Conservation (phyloP, 2,797 vertebrate genomes). For the Sebastes umbrosus region DNA sequence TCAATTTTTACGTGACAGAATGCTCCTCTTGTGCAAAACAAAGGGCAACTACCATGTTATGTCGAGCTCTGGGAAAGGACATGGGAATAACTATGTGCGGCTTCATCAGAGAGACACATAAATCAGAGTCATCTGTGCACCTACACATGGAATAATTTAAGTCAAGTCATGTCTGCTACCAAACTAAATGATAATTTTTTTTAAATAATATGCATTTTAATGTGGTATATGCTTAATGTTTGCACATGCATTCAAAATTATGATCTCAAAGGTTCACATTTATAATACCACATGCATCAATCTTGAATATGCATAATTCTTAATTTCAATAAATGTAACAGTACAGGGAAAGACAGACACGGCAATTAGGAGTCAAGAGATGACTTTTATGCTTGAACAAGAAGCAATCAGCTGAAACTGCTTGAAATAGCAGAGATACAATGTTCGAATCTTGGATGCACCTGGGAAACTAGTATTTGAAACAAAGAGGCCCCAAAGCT, state of each 20-base stretch:
- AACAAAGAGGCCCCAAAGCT: conserved; percentile 59
- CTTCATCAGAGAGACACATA: conserved; percentile 25
- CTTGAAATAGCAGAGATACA: conserved; percentile 66
- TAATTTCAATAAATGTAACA: conserved; percentile 47
- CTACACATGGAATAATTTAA: not conserved
- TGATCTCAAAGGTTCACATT: conserved; percentile 1
- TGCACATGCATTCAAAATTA: not conserved
- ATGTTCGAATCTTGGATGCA: conserved; percentile 64
- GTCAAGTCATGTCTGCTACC: not conserved
- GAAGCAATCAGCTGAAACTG: conserved; percentile 71
- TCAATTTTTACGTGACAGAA: conserved; percentile 59
- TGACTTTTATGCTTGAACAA: conserved; percentile 70
- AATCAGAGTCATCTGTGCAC: conserved; percentile 17
- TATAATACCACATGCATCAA: not conserved
- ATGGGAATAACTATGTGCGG: not conserved
- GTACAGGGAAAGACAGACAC: conserved; percentile 41
- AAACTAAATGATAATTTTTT: not conserved
- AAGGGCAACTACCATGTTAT: conserved; percentile 41
- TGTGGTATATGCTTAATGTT: not conserved
- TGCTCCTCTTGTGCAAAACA: conserved; percentile 36
- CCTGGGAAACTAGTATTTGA: conserved; percentile 70
- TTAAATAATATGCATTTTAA: conserved; percentile 2
- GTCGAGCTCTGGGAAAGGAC: conserved; percentile 17
- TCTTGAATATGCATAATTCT: conserved; percentile 26
- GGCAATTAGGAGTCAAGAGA: conserved; percentile 62